Conservation (phyloP, 2,888 invertebrate species). For the Hylaea fasciaria region DNA sequence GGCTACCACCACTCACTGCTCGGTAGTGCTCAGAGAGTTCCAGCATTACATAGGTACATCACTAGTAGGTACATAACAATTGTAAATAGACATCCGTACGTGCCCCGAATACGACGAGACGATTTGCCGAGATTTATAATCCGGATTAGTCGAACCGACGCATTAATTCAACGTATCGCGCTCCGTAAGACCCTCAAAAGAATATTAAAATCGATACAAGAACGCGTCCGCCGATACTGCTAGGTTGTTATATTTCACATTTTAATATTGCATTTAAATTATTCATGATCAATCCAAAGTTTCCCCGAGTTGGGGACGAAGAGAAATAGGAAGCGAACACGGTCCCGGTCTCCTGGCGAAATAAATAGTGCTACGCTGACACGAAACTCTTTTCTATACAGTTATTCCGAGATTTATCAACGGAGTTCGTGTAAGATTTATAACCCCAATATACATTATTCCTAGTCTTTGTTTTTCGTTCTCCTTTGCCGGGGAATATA, state of each 20-base stretch:
- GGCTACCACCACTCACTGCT: conserved; percentile 5
- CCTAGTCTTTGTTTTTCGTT: conserved; percentile 54
- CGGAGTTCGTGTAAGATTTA: conserved; percentile 59
- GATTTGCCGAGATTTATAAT: conserved; percentile 64
- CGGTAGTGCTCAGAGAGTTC: conserved; percentile 10
- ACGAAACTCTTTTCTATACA: conserved; percentile 59
- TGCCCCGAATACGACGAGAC: conserved; percentile 63
- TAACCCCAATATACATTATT: conserved; percentile 59
- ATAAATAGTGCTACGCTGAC: conserved; percentile 67
- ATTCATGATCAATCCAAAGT: conserved; percentile 79
- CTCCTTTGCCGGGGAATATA: conserved; percentile 39
- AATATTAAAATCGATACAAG: conserved; percentile 46
- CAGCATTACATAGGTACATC: conserved; percentile 25
- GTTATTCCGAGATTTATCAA: conserved; percentile 62
- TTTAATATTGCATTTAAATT: conserved; percentile 67
- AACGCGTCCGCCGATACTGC: conserved; percentile 29
- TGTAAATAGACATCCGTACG: conserved; percentile 61
- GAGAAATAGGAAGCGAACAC: conserved; percentile 64
- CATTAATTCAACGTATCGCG: conserved; percentile 53
- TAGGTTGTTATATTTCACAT: conserved; percentile 60
- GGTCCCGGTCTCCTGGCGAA: conserved; percentile 52
- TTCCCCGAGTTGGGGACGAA: conserved; percentile 59
- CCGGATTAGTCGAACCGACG: conserved; percentile 54
- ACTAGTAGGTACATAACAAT: conserved; percentile 49
- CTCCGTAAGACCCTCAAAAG: conserved; percentile 34